Conservation (phyloP, 2,888 invertebrate genomes). For the Sphaerophoria taeniata region DNA sequence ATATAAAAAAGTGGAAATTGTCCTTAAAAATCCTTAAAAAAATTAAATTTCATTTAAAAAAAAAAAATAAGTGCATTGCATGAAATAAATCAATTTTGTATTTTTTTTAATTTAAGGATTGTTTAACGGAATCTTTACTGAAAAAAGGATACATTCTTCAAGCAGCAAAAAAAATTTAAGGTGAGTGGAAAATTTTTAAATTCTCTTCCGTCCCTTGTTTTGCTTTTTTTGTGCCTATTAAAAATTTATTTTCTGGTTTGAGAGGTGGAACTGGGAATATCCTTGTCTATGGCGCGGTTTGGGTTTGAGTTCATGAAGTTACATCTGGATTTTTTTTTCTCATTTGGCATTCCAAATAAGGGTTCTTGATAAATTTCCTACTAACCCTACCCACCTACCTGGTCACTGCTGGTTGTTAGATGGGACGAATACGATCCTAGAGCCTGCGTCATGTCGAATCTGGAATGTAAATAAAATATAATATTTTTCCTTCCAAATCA, state of each 20-base stretch:
- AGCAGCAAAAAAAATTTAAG: slow-evolving; percentile 56
- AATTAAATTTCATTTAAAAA: neutral
- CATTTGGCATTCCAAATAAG: slow-evolving; percentile 19
- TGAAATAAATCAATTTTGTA: neutral
- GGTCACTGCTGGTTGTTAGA: neutral
- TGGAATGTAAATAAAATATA: slow-evolving; percentile 16
- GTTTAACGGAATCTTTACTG: slow-evolving; percentile 49
- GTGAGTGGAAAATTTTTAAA: slow-evolving; percentile 40
- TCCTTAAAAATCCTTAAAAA: neutral
- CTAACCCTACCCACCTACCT: neutral
- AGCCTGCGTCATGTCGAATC: slow-evolving; percentile 13
- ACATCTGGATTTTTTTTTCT: slow-evolving; percentile 2
- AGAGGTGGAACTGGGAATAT: slow-evolving; percentile 6
- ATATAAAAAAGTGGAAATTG: neutral
- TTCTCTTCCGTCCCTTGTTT: slow-evolving; percentile 19
- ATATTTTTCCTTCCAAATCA: neutral
- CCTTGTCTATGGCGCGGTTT: neutral
- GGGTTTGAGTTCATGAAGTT: neutral
- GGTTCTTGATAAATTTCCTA: slow-evolving; percentile 14
- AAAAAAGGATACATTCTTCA: slow-evolving; percentile 62
- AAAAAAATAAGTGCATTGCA: neutral
- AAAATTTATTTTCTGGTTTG: slow-evolving; percentile 26
- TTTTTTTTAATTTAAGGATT: slow-evolving; percentile 62
- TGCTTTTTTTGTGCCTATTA: neutral
- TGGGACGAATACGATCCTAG: neutral